Conservation (phyloP, 1,140 invertebrate species). For the Lasioglossum albipes region DNA sequence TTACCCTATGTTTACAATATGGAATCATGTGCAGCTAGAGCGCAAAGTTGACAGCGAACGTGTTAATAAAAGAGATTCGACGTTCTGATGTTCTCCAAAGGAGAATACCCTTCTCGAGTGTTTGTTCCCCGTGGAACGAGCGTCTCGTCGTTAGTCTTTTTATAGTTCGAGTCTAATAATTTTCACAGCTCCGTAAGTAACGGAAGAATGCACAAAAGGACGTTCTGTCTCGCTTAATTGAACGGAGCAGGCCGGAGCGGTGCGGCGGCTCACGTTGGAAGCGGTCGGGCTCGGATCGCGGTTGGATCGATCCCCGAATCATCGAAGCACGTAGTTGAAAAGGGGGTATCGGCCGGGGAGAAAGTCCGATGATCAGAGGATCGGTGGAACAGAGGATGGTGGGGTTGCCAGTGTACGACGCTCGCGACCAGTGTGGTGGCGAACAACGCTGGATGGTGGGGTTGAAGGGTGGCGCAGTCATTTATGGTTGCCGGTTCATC, state of each 20-base stretch:
- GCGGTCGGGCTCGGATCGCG: neutral
- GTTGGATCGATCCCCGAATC: slow-evolving; percentile 27
- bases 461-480: slow-evolving; percentile 61
- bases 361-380: slow-evolving; percentile 46
- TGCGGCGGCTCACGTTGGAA: no score
- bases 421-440: slow-evolving; percentile 53
- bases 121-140: no score
- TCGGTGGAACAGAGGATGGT: slow-evolving; percentile 49
- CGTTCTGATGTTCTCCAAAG: no score
- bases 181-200: no score
- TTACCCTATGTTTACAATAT: no score
- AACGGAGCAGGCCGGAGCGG: no score
- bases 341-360: slow-evolving; percentile 33
- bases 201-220: neutral
- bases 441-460: slow-evolving; percentile 54
- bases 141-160: no score
- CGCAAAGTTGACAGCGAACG: no score
- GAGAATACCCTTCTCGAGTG: no score
- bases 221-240: slow-evolving; percentile 6
- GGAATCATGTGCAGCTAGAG: no score
- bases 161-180: no score
- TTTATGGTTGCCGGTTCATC: slow-evolving; percentile 55
- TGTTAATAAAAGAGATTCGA: no score
- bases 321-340: slow-evolving; percentile 28
- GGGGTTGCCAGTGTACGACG: slow-evolving; percentile 44